Conservation (phyloP, 2,113 vertebrate genomes). For the Percina caprodes region DNA sequence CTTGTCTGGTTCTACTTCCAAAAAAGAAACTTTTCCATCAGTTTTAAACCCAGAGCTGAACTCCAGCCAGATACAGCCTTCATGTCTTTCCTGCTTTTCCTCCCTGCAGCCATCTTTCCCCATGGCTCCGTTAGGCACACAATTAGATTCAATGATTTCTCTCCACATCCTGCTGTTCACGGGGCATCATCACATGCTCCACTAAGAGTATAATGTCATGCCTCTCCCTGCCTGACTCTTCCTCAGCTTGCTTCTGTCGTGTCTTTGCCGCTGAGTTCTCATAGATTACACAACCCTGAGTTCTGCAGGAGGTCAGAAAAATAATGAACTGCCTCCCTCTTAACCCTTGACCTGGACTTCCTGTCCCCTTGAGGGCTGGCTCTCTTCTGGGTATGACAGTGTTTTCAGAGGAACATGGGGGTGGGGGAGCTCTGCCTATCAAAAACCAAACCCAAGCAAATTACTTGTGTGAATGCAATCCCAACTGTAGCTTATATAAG, state of each 20-base stretch:
- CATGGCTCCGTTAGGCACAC: slow-evolving; percentile 28
- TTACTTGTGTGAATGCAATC: not conserved
- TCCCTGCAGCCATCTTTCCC: slow-evolving; percentile 38
- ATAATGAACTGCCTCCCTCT: slow-evolving; percentile 57
- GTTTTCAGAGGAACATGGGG: slow-evolving; percentile 19
- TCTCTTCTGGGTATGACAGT: slow-evolving; percentile 8
- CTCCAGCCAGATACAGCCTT: slow-evolving; percentile 26
- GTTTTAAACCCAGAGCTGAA: slow-evolving; percentile 26
- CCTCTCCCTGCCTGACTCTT: slow-evolving; percentile 14
- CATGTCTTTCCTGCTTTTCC: slow-evolving; percentile 21
- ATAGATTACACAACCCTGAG: slow-evolving; percentile 25
- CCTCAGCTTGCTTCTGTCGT: not conserved
- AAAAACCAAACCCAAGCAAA: not conserved
- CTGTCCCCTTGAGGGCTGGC: slow-evolving; percentile 48
- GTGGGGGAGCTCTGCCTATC: slow-evolving; percentile 6
- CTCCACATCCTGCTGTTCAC: slow-evolving; percentile 63
- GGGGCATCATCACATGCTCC: slow-evolving; percentile 72
- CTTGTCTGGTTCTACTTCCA: not conserved
- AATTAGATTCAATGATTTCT: slow-evolving; percentile 66
- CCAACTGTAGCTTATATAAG: not conserved
- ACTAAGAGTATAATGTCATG: slow-evolving; percentile 15
- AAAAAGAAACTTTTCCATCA: slow-evolving; percentile 13
- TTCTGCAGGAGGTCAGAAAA: slow-evolving; percentile 43
- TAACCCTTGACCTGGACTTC: slow-evolving; percentile 78
- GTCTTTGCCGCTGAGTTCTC: not conserved